Evolutionary conservation across 2,113 vertebrate species (phyloP), one percentile per base, ranked within the genome.

Genomic region (Phalacrocorax brasilianus): DNA sequence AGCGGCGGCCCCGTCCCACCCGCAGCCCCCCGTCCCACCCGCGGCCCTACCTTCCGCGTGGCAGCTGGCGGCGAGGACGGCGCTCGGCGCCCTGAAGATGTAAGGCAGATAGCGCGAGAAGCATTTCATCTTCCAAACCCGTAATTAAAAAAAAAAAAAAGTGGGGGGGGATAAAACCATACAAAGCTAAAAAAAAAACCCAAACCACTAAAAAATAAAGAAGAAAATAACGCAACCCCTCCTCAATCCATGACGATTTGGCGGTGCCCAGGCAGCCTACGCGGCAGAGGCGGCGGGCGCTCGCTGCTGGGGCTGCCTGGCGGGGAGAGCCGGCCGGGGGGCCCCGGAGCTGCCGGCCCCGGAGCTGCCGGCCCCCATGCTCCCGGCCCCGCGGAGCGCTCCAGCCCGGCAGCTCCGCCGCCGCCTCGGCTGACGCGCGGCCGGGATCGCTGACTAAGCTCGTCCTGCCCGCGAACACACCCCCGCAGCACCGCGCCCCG

Each of bases 71-170:
- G 99, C 99, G 82, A 99, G 99, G 98, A 99, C 98, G 97, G 98
- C 99, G 97, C 98, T 98, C 89, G 99, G 98, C 98, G 99, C 99
- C 96, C 99, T 98, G 98, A 99, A 99, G 98, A 99, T 98, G 97
- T 99, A 99, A 93, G 99, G 99, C 97, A 99, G 99, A 92, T 99
- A 99, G 94, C 99, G 99, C 97, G 99, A 99, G 98, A 99, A 99
- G 98, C 99, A 99, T 99, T 99, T 99, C 99, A 99, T 99, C 98
- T 99, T 99, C 98, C 96, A 93, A 14, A 14, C 19, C 28, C 28
- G 55, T 14, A 9, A 6, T 68, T 40, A 38, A 38, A 38, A 38
- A 38, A 38, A 38, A 6, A 53, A 95, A 42, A 14, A 8, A 13
- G 42, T n/a, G 42, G 42, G 42, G 42, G 42, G 44, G 44, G 17